A percentile compares a stretch with the other conserved stretches of the same genome.
These are phyloP conservation scores for Drymodes brunneopygia DNA, from an alignment of 2,113 vertebrate genomes.

Conservation along the genomic window DNA sequence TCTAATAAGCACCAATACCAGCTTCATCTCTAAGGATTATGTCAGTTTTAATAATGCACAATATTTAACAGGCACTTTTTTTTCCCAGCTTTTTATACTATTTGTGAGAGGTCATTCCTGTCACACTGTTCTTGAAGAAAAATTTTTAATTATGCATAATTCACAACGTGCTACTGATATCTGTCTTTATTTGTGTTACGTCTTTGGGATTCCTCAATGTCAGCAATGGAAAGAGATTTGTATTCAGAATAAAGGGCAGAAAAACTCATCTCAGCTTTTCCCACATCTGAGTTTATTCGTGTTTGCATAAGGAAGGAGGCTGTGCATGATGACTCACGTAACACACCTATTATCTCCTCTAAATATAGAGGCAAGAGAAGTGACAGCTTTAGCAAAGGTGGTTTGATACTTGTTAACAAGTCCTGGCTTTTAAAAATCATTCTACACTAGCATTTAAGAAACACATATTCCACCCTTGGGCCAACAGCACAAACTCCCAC, in stretches of 20 bases:
- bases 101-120: not conserved
- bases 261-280: slow-evolving; percentile 7
- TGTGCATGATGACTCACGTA: slow-evolving; percentile 21
- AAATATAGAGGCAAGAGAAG: not conserved
- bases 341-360: slow-evolving; percentile 17
- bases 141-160: not conserved
- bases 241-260: not conserved
- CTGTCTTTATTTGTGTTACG: not conserved
- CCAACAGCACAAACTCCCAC: fast-evolving
- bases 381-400: not conserved
- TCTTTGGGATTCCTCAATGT: slow-evolving; percentile 12
- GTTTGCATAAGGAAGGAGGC: slow-evolving; percentile 18
- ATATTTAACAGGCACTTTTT: not conserved
- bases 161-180: not conserved
- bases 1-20: not conserved
- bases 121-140: not conserved
- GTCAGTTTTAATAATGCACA: not conserved
- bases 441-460: not conserved
- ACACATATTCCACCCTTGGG: not conserved
- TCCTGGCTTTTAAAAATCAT: not conserved
- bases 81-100: not conserved
- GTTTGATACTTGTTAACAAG: not conserved
- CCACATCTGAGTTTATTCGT: not conserved
- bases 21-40: not conserved
- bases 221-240: not conserved